Percentiles rank a stretch among this genome's conserved stretches.
phyloP scores from a whole-genome alignment of 2,888 invertebrate species.

The Drosophila nigricruria region DNA sequence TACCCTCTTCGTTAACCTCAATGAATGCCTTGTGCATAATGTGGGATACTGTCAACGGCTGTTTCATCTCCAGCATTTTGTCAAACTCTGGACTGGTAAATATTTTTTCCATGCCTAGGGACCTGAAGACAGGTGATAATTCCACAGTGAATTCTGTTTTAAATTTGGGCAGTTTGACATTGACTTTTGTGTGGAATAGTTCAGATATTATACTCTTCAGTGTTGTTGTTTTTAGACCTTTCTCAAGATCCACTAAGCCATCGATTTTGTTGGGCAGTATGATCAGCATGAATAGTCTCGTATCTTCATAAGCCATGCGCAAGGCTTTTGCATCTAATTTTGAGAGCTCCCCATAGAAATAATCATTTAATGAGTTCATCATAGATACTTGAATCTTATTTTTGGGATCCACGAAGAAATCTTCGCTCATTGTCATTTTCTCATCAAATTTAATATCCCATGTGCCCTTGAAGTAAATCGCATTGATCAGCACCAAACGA shows the following conservation, averaged over 20 bases:
- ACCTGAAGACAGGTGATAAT: conserved; percentile 25
- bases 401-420: conserved; percentile 88
- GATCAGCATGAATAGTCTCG: conserved; percentile 90
- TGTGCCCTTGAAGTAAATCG: conserved; percentile 92
- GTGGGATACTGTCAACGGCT: conserved; percentile 85
- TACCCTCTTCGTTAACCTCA: conserved; percentile 94
- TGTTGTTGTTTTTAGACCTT: conserved; percentile 87
- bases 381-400: conserved; percentile 87
- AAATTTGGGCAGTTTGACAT: conserved; percentile 90
- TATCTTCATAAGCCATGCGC: conserved; percentile 90
- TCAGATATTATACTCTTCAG: conserved; percentile 86
- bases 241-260: conserved; percentile 88
- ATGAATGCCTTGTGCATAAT: conserved; percentile 94
- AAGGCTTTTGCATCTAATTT: conserved; percentile 83
- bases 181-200: no score
- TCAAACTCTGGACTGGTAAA: conserved; percentile 86
- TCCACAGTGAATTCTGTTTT: conserved; percentile 79
- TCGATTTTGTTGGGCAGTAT: conserved; percentile 88
- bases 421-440: conserved; percentile 81
- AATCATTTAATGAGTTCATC: conserved; percentile 87
- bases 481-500: conserved; percentile 91
- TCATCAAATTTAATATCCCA: conserved; percentile 90
- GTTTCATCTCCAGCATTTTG: conserved; percentile 1
- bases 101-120: conserved; percentile 90
- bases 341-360: conserved; percentile 57